A percentile compares a stretch with the other conserved stretches of the same genome.
phyloP scores from a whole-genome alignment of 1,140 invertebrate species.

The Ectropis grisescens region DNA sequence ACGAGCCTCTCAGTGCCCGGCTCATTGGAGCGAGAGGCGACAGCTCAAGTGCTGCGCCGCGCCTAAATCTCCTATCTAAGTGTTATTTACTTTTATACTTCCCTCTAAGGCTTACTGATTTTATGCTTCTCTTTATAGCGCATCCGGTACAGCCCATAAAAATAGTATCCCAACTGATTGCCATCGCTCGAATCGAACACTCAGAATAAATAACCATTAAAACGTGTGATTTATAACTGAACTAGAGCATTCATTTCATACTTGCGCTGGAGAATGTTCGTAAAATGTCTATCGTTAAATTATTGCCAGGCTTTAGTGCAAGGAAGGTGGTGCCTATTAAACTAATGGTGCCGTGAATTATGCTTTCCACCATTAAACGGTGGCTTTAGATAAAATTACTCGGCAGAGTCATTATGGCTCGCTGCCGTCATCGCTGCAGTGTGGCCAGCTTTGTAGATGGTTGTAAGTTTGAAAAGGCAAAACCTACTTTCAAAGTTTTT shows the following conservation, averaged over 20 bases:
- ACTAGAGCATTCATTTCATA: conserved; percentile 15
- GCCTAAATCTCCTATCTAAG: conserved; percentile 44
- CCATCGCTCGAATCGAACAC: conserved; percentile 35
- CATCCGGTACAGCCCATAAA: conserved; percentile 54
- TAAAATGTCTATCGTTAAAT: no score
- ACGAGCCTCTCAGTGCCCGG: conserved; percentile 12
- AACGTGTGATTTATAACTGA: conserved; percentile 26
- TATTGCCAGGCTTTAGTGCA: no score
- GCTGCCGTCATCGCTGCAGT: no score
- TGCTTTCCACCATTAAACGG: no score
- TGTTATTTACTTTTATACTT: conserved; percentile 57
- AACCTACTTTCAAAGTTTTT: no score
- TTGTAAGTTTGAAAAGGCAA: no score
- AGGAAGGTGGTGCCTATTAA: no score
- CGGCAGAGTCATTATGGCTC: no score
- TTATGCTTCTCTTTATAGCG: conserved; percentile 54
- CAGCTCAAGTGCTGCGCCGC: conserved; percentile 11
- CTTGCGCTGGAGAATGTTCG: neutral
- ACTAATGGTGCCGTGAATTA: no score
- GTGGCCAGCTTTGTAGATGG: neutral
- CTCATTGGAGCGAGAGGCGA: conserved; percentile 16
- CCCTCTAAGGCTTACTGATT: conserved; percentile 47
- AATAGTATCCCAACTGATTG: conserved; percentile 57
- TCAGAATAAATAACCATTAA: conserved; percentile 49
- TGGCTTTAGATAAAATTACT: no score